phyloP scores from a whole-genome alignment of 2,888 invertebrate species.

The Acrobasis consociella region DNA sequence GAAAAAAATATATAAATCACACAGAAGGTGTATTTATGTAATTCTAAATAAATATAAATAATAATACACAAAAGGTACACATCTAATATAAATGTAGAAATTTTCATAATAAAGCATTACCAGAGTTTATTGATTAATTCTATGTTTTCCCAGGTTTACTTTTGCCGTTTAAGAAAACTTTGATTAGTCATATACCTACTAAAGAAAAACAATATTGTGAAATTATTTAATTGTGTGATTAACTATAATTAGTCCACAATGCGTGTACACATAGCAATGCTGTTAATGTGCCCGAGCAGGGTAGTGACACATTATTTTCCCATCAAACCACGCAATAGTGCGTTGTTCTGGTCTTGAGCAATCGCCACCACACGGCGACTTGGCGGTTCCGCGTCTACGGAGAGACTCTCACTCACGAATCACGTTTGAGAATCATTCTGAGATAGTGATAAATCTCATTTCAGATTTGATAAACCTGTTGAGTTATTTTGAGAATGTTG shows the following conservation, averaged over 20 bases:
- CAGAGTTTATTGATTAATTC: background rate
- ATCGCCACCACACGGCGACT: constrained; percentile 38
- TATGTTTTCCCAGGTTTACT: background rate
- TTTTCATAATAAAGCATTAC: background rate
- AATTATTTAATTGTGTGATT: constrained; percentile 25
- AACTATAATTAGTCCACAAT: constrained; percentile 27
- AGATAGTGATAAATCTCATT: background rate
- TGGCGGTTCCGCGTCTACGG: constrained; percentile 40
- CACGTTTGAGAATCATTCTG: constrained; percentile 6
- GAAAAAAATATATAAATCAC: too few species aligned
- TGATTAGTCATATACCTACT: background rate
- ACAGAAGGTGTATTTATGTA: too few species aligned
- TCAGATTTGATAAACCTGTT: background rate
- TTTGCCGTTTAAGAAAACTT: background rate
- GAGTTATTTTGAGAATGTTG: background rate
- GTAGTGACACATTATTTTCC: constrained; percentile 39
- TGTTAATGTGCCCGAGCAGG: constrained; percentile 33
- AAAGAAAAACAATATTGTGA: background rate
- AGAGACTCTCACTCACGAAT: constrained; percentile 38
- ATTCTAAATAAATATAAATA: too few species aligned
- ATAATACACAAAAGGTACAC: too few species aligned
- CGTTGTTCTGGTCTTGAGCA: constrained; percentile 37
- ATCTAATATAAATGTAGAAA: too few species aligned
- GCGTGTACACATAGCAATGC: constrained; percentile 43
- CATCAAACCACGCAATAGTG: constrained; percentile 31